Evolutionary conservation across 2,113 vertebrate species (phyloP).

Genomic region (Pelodiscus sinensis): DNA sequence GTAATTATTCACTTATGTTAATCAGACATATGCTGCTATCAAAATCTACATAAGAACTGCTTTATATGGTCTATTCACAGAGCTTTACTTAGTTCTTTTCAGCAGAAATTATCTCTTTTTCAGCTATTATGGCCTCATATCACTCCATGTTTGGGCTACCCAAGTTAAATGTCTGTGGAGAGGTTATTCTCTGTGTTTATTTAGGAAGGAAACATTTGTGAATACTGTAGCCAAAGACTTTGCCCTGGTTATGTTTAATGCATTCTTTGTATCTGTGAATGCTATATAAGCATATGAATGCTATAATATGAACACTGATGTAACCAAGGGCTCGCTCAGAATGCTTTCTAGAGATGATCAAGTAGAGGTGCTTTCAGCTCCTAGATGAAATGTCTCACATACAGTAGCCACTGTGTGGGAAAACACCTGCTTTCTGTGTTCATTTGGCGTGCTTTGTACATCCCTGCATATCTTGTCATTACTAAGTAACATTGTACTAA

Average conservation of each 20-base stretch:
- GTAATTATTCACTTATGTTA: not conserved
- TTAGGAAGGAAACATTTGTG: not conserved
- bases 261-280: not conserved
- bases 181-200: not conserved
- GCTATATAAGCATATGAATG: accelerated
- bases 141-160: not conserved
- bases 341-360: not conserved
- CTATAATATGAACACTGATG: not conserved
- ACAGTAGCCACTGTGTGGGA: not conserved
- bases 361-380: not conserved
- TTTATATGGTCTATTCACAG: not conserved
- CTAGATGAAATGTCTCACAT: not conserved
- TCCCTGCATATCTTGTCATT: not conserved
- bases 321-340: not conserved
- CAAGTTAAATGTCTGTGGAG: not conserved
- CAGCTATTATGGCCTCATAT: not conserved
- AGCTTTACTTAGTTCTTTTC: not conserved
- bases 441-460: not conserved
- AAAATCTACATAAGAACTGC: not conserved
- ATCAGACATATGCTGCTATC: not conserved
- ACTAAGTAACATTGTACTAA: slow-evolving; percentile 10
- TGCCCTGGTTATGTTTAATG: not conserved
- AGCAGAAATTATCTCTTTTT: not conserved
- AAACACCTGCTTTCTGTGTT: slow-evolving; percentile 28
- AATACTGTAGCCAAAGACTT: not conserved